phyloP scores from a whole-genome alignment of 2,888 invertebrate species.

The Anorthoa munda region DNA sequence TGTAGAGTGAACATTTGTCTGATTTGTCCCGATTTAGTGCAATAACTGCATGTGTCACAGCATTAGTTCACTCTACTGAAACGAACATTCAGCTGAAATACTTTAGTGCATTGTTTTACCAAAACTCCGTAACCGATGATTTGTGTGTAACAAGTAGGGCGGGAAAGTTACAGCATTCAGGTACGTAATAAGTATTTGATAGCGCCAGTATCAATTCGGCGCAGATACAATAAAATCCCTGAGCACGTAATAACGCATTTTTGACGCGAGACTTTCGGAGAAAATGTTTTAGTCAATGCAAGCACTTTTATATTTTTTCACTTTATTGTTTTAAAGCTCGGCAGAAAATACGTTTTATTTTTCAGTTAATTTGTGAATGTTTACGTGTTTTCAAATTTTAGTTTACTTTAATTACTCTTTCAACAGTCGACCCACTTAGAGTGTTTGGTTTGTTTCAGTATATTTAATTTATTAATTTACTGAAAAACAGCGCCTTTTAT shows the following conservation, averaged over 20 bases:
- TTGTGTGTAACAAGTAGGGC: conserved; percentile 13
- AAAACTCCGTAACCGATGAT: conserved; percentile 31
- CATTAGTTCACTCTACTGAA: conserved; percentile 37
- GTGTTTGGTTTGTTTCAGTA: not conserved
- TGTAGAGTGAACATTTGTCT: conserved; percentile 61
- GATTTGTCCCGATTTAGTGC: conserved; percentile 63
- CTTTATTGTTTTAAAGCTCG: conserved; percentile 50
- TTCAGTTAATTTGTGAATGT: conserved; percentile 5
- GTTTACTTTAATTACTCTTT: not conserved
- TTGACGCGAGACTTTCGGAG: conserved; percentile 29
- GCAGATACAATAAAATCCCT: conserved; percentile 53
- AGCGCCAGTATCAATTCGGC: conserved; percentile 45
- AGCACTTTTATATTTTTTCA: conserved; percentile 51
- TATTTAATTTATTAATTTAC: conserved; percentile 3
- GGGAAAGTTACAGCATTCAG: conserved; percentile 23
- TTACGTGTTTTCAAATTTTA: conserved; percentile 8
- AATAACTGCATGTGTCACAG: conserved; percentile 50
- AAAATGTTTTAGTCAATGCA: conserved; percentile 48
- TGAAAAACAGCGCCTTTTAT: not conserved
- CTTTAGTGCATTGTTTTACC: conserved; percentile 31
- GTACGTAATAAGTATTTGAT: conserved; percentile 58
- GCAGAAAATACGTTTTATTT: conserved; percentile 22
- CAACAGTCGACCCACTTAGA: not conserved
- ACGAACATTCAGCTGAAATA: conserved; percentile 36
- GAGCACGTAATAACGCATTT: conserved; percentile 56